phyloP scores from a whole-genome alignment of 2,797 vertebrate species.

The Siniperca undulata region DNA sequence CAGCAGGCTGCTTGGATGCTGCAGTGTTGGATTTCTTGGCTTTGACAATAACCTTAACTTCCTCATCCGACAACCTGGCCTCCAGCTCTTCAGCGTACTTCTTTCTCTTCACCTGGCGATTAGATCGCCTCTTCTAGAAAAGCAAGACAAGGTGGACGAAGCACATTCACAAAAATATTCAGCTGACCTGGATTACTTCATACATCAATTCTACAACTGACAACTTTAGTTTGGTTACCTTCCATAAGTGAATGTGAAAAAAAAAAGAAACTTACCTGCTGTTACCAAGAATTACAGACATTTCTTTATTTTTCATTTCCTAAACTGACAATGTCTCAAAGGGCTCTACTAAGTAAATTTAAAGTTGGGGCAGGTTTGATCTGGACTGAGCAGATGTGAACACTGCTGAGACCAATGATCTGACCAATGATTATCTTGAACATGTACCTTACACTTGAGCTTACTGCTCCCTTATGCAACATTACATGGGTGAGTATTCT shows the following conservation, averaged over 20 bases:
- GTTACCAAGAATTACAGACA: background rate
- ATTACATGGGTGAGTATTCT: background rate
- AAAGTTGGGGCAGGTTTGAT: background rate
- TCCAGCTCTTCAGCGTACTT: constrained; percentile 96
- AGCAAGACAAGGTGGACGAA: constrained; percentile 24
- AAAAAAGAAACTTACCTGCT: background rate
- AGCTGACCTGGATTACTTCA: background rate
- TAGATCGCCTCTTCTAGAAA: constrained; percentile 96
- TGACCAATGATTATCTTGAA: background rate
- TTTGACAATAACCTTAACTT: constrained; percentile 92
- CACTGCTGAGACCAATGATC: background rate
- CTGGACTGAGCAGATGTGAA: background rate
- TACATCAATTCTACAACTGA: background rate
- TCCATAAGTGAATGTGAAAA: background rate
- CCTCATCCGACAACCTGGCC: constrained; percentile 94
- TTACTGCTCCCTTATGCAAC: background rate
- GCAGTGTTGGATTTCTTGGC: constrained; percentile 89
- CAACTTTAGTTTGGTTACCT: background rate
- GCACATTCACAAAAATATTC: constrained; percentile 22
- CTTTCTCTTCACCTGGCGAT: constrained; percentile 97
- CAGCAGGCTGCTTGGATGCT: constrained; percentile 88
- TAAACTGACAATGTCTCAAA: background rate
- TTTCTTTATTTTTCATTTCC: background rate
- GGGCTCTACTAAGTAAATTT: background rate
- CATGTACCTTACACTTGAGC: background rate